Evolutionary conservation across 2,113 vertebrate species (phyloP).

Genomic region (Terrapene triunguis): DNA sequence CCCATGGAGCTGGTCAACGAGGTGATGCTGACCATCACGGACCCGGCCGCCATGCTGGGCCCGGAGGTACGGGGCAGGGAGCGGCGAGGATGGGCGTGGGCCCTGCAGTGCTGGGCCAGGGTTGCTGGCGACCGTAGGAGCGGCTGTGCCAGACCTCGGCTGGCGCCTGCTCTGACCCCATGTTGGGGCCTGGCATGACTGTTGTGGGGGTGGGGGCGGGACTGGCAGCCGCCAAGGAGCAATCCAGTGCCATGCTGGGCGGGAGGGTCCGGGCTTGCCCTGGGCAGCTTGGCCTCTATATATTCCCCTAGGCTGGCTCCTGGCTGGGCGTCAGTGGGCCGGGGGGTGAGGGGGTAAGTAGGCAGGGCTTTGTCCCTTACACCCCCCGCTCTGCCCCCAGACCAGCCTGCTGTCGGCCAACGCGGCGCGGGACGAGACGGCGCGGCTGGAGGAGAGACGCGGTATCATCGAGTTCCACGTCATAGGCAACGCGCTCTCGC

Average conservation of each 20-base stretch:
- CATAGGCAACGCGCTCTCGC: slow-evolving; percentile 96
- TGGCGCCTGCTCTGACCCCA: not conserved
- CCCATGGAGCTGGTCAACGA: slow-evolving; percentile 99
- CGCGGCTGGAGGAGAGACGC: slow-evolving; percentile 93
- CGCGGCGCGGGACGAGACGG: slow-evolving; percentile 95
- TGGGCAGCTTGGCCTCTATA: not conserved
- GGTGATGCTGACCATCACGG: slow-evolving; percentile 98
- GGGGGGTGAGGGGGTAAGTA: accelerated
- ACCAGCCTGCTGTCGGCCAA: slow-evolving; percentile 96
- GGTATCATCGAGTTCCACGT: slow-evolving; percentile 99
- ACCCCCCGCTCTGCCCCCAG: slow-evolving; percentile 67
- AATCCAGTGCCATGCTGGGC: no score
- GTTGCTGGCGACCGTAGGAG: not conserved
- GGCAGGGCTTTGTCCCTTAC: not conserved
- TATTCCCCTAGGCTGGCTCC: no score
- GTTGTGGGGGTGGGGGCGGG: no score
- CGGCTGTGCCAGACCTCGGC: not conserved
- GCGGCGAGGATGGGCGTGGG: no score
- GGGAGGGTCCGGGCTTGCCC: not conserved
- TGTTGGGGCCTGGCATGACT: no score
- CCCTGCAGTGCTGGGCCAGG: not conserved
- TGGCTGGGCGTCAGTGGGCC: not conserved
- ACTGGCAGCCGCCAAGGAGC: no score
- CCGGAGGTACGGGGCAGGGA: slow-evolving; percentile 84
- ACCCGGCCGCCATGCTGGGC: slow-evolving; percentile 97